These are phyloP conservation scores for Megamerina dolium DNA, from an alignment of 2,888 invertebrate genomes.

Conservation along the genomic window DNA sequence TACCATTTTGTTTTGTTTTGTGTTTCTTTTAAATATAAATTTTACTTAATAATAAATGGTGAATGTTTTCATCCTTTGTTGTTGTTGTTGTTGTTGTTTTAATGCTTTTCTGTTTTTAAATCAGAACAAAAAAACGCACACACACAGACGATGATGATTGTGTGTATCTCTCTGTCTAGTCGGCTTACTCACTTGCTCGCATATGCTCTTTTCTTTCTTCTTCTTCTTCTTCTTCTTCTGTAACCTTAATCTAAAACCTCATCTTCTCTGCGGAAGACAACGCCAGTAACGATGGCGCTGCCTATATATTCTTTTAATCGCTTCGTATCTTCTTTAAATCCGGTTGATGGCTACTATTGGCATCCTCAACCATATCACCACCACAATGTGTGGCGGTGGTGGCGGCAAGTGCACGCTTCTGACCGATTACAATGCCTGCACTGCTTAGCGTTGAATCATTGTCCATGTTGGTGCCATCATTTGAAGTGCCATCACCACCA, in stretches of 20 bases:
- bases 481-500: conserved; percentile 14
- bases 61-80: too few species aligned
- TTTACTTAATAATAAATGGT: conserved; percentile 14
- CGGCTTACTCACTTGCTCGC: conserved; percentile 5
- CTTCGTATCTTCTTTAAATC: conserved; percentile 46
- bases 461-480: conserved; percentile 16
- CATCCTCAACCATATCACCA: conserved; percentile 16
- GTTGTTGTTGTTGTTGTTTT: too few species aligned
- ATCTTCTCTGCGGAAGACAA: too few species aligned
- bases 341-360: conserved; percentile 40
- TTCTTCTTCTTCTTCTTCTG: too few species aligned
- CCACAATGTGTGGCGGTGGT: conserved; percentile 3
- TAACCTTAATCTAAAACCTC: too few species aligned
- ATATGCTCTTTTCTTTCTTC: not conserved
- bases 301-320: conserved; percentile 43
- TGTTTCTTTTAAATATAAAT: conserved; percentile 12
- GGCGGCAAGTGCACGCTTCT: conserved; percentile 11
- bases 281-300: too few species aligned
- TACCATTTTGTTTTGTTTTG: not conserved
- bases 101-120: too few species aligned
- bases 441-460: conserved; percentile 23
- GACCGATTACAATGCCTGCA: conserved; percentile 9
- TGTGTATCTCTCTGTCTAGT: conserved; percentile 17
- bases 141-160: too few species aligned
- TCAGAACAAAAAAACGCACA: too few species aligned